Base-by-base conservation (phyloP, 2,888 invertebrate species). In the Chironomus riparius region DNA sequence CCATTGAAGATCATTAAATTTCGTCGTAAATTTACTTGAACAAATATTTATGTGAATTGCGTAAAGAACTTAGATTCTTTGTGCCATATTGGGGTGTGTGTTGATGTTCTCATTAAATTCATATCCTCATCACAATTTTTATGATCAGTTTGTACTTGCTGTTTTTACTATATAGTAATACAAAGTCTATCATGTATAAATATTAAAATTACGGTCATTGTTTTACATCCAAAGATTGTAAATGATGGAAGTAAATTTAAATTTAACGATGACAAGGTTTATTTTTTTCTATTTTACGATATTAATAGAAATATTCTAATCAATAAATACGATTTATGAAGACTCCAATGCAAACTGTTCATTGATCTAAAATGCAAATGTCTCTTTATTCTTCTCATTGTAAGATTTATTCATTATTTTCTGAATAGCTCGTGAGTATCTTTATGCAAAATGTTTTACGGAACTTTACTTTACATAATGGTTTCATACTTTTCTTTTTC, bases 241-340 rank as follows among this genome's bases (percentile, higher is more conserved):
- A 7, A 56, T 56, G 15, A 15, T 56, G 65, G 62, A 70, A 70
- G 70, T 70, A 70, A 70, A 70, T 48, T 56, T 56, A 18, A 56
- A 56, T 56, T 56, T 56, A 56, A 56, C 18, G 15, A 56, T 18
- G 56, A 56, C 56, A 56, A 18, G 18, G 50, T 15, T 50, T n/a
- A 50, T 28, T 28, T 28, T 28, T 4, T 5, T 28, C 1, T n/a
- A n/a, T 38, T 38, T 38, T 38, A 38, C 10, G 38, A 38, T 38
- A 38, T 38, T 38, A 28, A 50, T 15, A 50, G 15, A 15, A 50
- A 50, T 50, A 56, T 56, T 15, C 18, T 15, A 15, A 56, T 56
- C n/a, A 56, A 56, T 50, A 48, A 24, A 10, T 13, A 71, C 21
- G 56, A 71, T 71, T 71, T 71, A 71, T 56, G 50, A 71, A 38